A percentile compares a stretch with the other conserved stretches of the same genome.
Evolutionary conservation across 1,140 invertebrate genomes (phyloP).

Genomic region (Diplogasteroides magnus): DNA sequence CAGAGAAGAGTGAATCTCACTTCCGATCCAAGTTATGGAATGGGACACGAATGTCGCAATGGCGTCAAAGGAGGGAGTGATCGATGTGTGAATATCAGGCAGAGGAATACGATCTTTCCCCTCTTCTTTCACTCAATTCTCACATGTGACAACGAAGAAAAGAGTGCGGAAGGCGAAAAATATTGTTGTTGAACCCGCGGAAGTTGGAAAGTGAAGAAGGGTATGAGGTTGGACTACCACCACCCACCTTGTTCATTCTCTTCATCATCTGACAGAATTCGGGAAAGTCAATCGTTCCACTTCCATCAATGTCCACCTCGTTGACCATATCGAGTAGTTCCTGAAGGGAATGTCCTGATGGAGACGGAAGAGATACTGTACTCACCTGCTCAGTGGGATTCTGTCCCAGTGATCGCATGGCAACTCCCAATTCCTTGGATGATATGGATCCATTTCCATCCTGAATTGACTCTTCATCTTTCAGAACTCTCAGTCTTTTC

Average conservation of each 20-base stretch:
- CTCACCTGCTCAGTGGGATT: slow-evolving; percentile 91
- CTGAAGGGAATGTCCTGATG: slow-evolving; percentile 45
- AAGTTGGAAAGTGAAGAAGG: not conserved
- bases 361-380: slow-evolving; percentile 2
- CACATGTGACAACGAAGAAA: too few species aligned
- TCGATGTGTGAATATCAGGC: too few species aligned
- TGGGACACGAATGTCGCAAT: too few species aligned
- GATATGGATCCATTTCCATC: slow-evolving; percentile 55
- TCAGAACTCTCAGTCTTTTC: too few species aligned
- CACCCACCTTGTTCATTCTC: slow-evolving; percentile 52
- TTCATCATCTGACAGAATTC: slow-evolving; percentile 57
- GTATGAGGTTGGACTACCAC: slow-evolving; percentile 4
- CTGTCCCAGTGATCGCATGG: slow-evolving; percentile 72
- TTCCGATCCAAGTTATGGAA: too few species aligned
- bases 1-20: too few species aligned
- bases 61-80: too few species aligned
- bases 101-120: too few species aligned
- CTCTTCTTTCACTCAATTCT: too few species aligned
- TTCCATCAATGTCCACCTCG: slow-evolving; percentile 53
- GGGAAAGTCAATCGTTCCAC: slow-evolving; percentile 51
- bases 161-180: too few species aligned
- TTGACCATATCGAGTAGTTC: slow-evolving; percentile 55
- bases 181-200: too few species aligned
- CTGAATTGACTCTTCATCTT: slow-evolving; percentile 37
- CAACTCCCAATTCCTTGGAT: slow-evolving; percentile 54